Percentiles rank a stretch among this genome's conserved stretches.
phyloP scores from a whole-genome alignment of 2,113 vertebrate species.

The Pangasianodon gigas region DNA sequence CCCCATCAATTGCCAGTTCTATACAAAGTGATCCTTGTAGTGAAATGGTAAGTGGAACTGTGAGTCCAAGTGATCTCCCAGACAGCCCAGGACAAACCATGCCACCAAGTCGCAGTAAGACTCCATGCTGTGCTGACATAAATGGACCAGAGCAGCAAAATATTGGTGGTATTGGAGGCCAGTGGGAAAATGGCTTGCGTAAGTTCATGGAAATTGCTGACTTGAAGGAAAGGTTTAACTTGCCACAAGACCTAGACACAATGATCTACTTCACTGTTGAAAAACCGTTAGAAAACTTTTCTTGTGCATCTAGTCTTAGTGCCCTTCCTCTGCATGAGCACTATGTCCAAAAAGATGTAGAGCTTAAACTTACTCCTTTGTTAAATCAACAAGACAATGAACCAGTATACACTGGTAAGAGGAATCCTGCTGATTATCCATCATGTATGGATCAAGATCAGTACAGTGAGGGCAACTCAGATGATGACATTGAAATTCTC shows the following conservation, averaged over 20 bases:
- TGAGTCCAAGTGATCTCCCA: conserved; percentile 94
- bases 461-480: conserved; percentile 78
- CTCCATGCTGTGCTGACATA: conserved; percentile 81
- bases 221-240: conserved; percentile 91
- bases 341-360: conserved; percentile 94
- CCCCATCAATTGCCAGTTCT: conserved; percentile 94
- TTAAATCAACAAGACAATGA: conserved; percentile 80
- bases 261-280: conserved; percentile 97
- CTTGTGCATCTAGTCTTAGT: conserved; percentile 94
- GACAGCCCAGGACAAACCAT: conserved; percentile 98
- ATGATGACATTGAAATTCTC: conserved; percentile 90
- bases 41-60: conserved; percentile 92
- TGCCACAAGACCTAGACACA: conserved; percentile 89
- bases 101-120: conserved; percentile 97
- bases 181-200: conserved; percentile 92
- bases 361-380: conserved; percentile 89
- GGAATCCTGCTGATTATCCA: conserved; percentile 77
- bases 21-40: conserved; percentile 96
- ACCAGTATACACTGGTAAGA: conserved; percentile 69
- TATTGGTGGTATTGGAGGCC: conserved; percentile 82
- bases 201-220: conserved; percentile 95
- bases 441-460: conserved; percentile 64
- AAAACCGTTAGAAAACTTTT: conserved; percentile 97
- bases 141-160: conserved; percentile 75
- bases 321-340: conserved; percentile 93